Conservation (phyloP, 2,888 invertebrate genomes). For the Oxycera nigricornis region DNA sequence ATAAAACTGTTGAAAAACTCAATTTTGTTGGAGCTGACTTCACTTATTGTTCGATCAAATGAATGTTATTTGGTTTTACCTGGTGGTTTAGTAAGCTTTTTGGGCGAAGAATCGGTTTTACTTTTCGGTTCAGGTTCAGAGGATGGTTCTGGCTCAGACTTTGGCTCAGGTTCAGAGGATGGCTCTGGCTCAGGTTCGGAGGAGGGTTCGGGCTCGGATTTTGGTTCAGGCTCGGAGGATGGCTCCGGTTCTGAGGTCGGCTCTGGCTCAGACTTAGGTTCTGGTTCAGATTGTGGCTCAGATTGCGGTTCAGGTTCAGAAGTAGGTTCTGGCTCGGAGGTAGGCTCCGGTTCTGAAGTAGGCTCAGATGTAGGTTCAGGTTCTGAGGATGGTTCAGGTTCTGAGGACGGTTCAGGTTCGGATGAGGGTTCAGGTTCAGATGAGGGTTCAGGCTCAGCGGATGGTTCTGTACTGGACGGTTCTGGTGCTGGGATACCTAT, state of each 20-base stretch:
- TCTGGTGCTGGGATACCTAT: constrained; percentile 53
- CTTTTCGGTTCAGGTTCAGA: constrained; percentile 58
- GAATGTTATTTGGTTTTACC: constrained; percentile 47
- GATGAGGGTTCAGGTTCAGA: constrained; percentile 55
- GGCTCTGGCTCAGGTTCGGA: constrained; percentile 54
- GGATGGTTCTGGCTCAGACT: constrained; percentile 55
- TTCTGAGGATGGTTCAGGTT: constrained; percentile 58
- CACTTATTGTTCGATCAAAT: too few relatives aligned
- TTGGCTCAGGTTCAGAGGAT: constrained; percentile 53
- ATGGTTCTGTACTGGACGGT: constrained; percentile 59
- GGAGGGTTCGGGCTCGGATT: constrained; percentile 55
- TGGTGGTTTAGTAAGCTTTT: constrained; percentile 53
- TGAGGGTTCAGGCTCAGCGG: constrained; percentile 53
- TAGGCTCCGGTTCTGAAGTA: constrained; percentile 55
- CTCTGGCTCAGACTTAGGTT: constrained; percentile 56
- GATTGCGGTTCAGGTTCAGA: constrained; percentile 50
- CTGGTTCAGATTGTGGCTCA: constrained; percentile 50
- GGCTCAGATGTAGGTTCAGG: constrained; percentile 58
- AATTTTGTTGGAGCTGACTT: too few relatives aligned
- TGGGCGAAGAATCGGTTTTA: constrained; percentile 58
- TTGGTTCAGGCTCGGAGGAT: constrained; percentile 53
- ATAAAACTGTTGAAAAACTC: too few relatives aligned
- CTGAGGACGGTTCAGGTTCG: constrained; percentile 58
- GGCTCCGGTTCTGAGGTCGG: constrained; percentile 50
- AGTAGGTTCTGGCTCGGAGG: constrained; percentile 49